Evolutionary conservation across 2,797 vertebrate species (phyloP).

Genomic region (Pagetopsis macropterus): DNA sequence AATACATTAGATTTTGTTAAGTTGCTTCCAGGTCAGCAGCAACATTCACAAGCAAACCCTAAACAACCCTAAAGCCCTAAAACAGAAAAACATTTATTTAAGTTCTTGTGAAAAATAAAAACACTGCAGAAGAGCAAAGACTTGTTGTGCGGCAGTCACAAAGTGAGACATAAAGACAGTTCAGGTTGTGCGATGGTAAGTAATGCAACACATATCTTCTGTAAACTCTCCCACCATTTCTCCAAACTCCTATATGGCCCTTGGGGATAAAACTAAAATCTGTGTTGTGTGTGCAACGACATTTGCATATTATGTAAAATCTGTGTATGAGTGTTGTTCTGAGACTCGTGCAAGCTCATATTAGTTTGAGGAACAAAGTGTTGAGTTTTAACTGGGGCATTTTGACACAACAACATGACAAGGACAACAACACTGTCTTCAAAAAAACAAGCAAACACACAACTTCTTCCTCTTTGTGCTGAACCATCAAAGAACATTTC

Average conservation of each 20-base stretch:
- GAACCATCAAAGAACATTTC: slow-evolving; percentile 54
- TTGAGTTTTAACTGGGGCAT: slow-evolving; percentile 67
- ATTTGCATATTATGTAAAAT: slow-evolving; percentile 61
- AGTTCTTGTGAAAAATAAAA: not conserved
- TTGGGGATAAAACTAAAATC: slow-evolving; percentile 43
- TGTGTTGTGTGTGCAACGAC: slow-evolving; percentile 16
- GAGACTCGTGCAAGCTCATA: slow-evolving; percentile 34
- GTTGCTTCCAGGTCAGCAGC: not conserved
- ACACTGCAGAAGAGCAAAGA: not conserved
- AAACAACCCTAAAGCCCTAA: not conserved
- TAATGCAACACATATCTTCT: not conserved
- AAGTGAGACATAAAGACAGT: not conserved
- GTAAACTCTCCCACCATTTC: slow-evolving; percentile 18
- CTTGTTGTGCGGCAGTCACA: not conserved
- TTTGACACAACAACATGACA: slow-evolving; percentile 53
- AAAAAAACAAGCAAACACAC: slow-evolving; percentile 40
- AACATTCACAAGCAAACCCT: not conserved
- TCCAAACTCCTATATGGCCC: slow-evolving; percentile 13
- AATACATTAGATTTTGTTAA: not conserved
- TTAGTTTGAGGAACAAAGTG: slow-evolving; percentile 64
- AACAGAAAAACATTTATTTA: not conserved
- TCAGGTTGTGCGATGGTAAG: not conserved
- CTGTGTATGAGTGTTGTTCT: slow-evolving; percentile 19
- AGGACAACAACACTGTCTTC: slow-evolving; percentile 46
- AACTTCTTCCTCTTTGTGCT: slow-evolving; percentile 48